Base-by-base conservation (phyloP, 1,140 invertebrate species). In the Drosophila mojavensis region DNA sequence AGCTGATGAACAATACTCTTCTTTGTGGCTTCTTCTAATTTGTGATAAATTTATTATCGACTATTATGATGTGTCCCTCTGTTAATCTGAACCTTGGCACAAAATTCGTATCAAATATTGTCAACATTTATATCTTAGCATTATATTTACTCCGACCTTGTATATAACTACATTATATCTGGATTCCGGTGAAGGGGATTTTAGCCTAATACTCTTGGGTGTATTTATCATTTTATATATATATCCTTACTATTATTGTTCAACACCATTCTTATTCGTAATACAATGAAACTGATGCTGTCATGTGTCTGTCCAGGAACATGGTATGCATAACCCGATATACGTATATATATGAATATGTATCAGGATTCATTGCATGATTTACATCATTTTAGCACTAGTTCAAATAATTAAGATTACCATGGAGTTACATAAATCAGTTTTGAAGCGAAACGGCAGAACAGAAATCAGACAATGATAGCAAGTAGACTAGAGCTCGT, bases 151-250 rank as follows among this genome's bases (percentile, higher is more conserved):
- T 47, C 41, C 13, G 30, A n/a, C 36, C n/a, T 33, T 55, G 51
- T 62, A 62, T 39, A 39, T 61, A 43, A 59, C 26, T 48, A 48
- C 33, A 41, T 41, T 41, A 41, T 15, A 33, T 2, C 43, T 66
- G 9, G 15, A 53, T 54, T 60, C 53, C 17, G 70, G 70, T 73
- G 58, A 73, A 41, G 56, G 70, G 39, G 33, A 7, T 53, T 53
- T 59, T 17, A 36, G 11, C 30, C 24, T 61, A 33, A 51, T 55
- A 55, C 41, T 43, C 30, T 66, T 59, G 36, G 36, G 28, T 66
- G 26, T 66, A 47, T 17, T 51, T 65, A 43, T 71, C 30, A 50
- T 30, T 64, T 26, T 59, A 30, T 33, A 33, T 33, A 28, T 45
- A 24, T 66, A 36, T 56, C 15, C 20, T 39, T 48, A 24, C 15